phyloP scores from a whole-genome alignment of 2,888 invertebrate species.

The Eristalis tenax region DNA sequence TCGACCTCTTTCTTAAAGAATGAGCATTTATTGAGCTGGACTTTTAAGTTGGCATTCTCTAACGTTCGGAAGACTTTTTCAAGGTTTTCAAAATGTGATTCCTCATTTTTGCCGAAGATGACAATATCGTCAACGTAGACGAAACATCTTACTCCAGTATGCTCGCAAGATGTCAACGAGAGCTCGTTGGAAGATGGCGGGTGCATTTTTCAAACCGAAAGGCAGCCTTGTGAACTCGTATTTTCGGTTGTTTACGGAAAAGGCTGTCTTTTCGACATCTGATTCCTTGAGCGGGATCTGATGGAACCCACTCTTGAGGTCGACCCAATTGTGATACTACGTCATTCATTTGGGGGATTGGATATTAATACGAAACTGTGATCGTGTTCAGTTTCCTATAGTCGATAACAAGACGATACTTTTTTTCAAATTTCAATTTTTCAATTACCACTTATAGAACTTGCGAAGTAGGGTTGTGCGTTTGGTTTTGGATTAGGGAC shows the following conservation, averaged over 20 bases:
- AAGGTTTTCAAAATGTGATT: neutral
- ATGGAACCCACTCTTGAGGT: slow-evolving; percentile 53
- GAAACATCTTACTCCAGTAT: slow-evolving; percentile 17
- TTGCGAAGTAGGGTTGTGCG: neutral
- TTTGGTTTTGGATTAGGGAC: neutral
- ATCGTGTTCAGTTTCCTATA: neutral
- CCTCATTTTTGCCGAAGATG: neutral
- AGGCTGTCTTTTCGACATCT: neutral
- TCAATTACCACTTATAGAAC: neutral
- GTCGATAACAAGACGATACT: no score
- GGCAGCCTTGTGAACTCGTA: neutral
- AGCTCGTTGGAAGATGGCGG: slow-evolving; percentile 43
- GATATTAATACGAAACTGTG: slow-evolving; percentile 33
- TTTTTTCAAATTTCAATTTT: neutral
- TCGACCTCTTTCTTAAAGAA: slow-evolving; percentile 46
- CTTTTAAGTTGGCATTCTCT: slow-evolving; percentile 16
- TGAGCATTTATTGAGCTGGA: slow-evolving; percentile 15
- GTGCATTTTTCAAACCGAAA: slow-evolving; percentile 43
- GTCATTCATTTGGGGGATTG: slow-evolving; percentile 40
- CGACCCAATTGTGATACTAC: slow-evolving; percentile 34
- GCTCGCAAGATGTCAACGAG: slow-evolving; percentile 47
- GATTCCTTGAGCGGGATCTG: slow-evolving; percentile 36
- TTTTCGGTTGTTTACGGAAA: neutral
- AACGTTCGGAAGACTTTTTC: neutral
- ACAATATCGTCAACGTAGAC: neutral